These are phyloP conservation scores for Muscina levida DNA, from an alignment of 2,888 invertebrate species.

Conservation along the genomic window DNA sequence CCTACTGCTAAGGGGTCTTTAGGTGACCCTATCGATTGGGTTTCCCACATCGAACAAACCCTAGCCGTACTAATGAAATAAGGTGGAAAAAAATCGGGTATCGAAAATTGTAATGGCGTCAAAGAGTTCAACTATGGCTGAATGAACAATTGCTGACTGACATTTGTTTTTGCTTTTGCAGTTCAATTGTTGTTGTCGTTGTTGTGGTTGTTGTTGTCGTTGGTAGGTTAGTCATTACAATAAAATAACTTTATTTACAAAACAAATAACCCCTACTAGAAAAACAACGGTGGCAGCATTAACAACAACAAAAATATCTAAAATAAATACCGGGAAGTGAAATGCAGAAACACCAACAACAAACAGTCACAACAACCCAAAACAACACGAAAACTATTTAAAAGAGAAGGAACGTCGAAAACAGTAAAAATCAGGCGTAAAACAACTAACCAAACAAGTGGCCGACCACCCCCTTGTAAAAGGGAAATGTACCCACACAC, in stretches of 20 bases:
- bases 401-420: no score
- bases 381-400: constrained; percentile 25
- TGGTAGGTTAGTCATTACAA: constrained; percentile 58
- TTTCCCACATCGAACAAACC: no score
- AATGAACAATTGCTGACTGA: constrained; percentile 59
- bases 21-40: no score
- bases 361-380: constrained; percentile 10
- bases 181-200: constrained; percentile 15
- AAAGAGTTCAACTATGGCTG: constrained; percentile 55
- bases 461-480: constrained; percentile 15
- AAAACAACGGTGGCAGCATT: no score
- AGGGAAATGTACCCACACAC: constrained; percentile 5
- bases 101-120: constrained; percentile 62
- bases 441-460: neutral
- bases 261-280: constrained; percentile 53
- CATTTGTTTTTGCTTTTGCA: constrained; percentile 30
- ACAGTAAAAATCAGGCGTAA: constrained; percentile 1
- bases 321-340: constrained; percentile 9
- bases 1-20: no score
- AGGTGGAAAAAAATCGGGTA: no score
- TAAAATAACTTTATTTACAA: constrained; percentile 64
- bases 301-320: constrained; percentile 11
- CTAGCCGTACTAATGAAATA: no score
- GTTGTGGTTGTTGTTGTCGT: constrained; percentile 23
- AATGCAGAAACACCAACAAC: constrained; percentile 38